These are phyloP conservation scores for Prosopocoilus inquinatus DNA, from an alignment of 2,888 invertebrate species.

Conservation along the genomic window DNA sequence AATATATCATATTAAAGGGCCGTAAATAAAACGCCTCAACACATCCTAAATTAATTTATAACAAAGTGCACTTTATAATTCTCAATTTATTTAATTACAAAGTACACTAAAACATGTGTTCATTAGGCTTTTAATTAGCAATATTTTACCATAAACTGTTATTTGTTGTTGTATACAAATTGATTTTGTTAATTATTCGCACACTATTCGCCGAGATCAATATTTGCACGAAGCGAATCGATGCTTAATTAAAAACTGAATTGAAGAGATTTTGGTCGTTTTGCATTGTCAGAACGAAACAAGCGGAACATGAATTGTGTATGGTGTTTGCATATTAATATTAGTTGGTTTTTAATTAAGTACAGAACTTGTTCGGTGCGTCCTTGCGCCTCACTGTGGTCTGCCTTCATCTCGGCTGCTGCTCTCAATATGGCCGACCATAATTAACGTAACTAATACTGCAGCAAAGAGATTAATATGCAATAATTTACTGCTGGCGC, in stretches of 20 bases:
- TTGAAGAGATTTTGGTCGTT: constrained; percentile 5
- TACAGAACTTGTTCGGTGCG: constrained; percentile 23
- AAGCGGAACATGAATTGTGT: constrained; percentile 14
- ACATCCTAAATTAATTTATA: constrained; percentile 33
- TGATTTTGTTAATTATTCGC: constrained; percentile 25
- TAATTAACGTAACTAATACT: constrained; percentile 53
- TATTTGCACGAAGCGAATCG: constrained; percentile 6
- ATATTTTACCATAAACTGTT: constrained; percentile 32
- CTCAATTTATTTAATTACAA: constrained; percentile 36
- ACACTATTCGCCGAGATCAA: constrained; percentile 6
- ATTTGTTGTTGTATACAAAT: constrained; percentile 25
- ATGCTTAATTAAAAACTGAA: constrained; percentile 12
- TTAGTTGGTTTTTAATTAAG: constrained; percentile 20
- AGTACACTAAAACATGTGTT: constrained; percentile 30
- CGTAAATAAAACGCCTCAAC: constrained; percentile 1
- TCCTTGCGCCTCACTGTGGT: constrained; percentile 36
- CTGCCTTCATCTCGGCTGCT: constrained; percentile 40
- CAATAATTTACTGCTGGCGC: constrained; percentile 52
- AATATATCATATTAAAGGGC: background rate
- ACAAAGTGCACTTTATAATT: constrained; percentile 39
- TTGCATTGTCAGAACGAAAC: constrained; percentile 4
- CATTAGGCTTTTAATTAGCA: constrained; percentile 37
- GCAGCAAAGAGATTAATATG: constrained; percentile 53
- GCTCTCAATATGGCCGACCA: constrained; percentile 48
- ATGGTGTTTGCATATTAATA: constrained; percentile 16